Percentiles rank a stretch among this genome's conserved stretches.
These are phyloP conservation scores for Encarsia formosa DNA, from an alignment of 2,888 invertebrate species.

Conservation along the genomic window DNA sequence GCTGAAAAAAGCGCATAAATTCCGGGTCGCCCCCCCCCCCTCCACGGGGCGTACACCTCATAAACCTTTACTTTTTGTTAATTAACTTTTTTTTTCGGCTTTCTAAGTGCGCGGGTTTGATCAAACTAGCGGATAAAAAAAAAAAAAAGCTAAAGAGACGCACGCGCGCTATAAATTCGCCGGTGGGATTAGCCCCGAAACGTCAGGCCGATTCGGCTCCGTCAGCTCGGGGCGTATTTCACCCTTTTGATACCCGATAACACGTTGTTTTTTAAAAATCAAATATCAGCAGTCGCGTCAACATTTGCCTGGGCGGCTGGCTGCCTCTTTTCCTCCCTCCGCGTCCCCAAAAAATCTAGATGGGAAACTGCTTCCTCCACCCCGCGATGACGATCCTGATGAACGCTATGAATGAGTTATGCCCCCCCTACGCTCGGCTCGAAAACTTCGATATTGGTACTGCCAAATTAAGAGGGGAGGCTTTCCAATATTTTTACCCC, in stretches of 20 bases:
- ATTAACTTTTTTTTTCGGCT: too few relatives aligned
- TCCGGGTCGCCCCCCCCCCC: too few relatives aligned
- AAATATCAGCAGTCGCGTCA: constrained; percentile 23
- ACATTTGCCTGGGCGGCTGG: constrained; percentile 24
- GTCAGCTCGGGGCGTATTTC: constrained; percentile 13
- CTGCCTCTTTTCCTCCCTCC: too few relatives aligned
- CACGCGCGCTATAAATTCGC: constrained; percentile 23
- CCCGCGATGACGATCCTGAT: constrained; percentile 19
- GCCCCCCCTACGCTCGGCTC: neutral
- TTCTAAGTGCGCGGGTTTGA: too few relatives aligned
- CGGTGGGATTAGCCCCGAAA: constrained; percentile 14
- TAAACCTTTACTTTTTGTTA: too few relatives aligned
- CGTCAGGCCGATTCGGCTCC: constrained; percentile 16
- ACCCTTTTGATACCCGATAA: constrained; percentile 28
- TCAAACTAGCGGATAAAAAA: neutral
- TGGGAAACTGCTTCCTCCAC: constrained; percentile 19
- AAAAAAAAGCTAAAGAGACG: neutral
- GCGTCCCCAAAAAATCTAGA: too few relatives aligned
- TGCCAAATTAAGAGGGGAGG: constrained; percentile 14
- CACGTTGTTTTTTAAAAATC: constrained; percentile 28
- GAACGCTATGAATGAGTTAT: constrained; percentile 13
- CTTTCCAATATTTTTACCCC: neutral
- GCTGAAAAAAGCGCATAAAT: too few relatives aligned
- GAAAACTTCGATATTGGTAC: constrained; percentile 9
- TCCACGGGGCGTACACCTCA: too few relatives aligned